Percentiles rank a stretch among this genome's conserved stretches.
phyloP scores from a whole-genome alignment of 2,113 vertebrate genomes.

The Hippocampus mohnikei region DNA sequence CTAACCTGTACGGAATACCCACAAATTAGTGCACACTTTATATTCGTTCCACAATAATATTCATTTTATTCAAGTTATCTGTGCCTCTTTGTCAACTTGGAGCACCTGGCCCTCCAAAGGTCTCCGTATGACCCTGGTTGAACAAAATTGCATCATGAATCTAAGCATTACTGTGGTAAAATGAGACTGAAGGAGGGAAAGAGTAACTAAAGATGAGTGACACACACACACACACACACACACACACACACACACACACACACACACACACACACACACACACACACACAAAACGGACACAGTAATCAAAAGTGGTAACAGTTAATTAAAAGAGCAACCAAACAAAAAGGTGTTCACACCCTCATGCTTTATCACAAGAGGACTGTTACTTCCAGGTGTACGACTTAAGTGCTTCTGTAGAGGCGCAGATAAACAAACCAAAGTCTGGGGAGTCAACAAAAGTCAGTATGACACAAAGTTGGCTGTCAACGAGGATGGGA shows the following conservation, averaged over 20 bases:
- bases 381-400: background rate
- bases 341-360: background rate
- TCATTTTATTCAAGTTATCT: too few relatives aligned
- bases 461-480: background rate
- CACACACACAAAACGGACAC: too few relatives aligned
- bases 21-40: too few relatives aligned
- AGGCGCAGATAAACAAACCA: background rate
- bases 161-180: background rate
- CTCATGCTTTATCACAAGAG: background rate
- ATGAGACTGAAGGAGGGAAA: background rate
- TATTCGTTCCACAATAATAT: too few relatives aligned
- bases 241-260: too few relatives aligned
- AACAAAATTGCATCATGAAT: background rate
- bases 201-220: background rate
- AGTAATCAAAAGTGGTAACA: background rate
- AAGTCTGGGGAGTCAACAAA: conserved; percentile 1
- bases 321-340: background rate
- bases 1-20: too few relatives aligned
- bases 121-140: too few relatives aligned
- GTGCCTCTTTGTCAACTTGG: too few relatives aligned
- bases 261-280: too few relatives aligned
- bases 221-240: too few relatives aligned
- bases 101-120: too few relatives aligned
- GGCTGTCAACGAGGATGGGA: background rate
- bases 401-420: background rate